These are phyloP conservation scores for Etheostoma perlongum DNA, from an alignment of 2,797 vertebrate genomes.

Conservation along the genomic window DNA sequence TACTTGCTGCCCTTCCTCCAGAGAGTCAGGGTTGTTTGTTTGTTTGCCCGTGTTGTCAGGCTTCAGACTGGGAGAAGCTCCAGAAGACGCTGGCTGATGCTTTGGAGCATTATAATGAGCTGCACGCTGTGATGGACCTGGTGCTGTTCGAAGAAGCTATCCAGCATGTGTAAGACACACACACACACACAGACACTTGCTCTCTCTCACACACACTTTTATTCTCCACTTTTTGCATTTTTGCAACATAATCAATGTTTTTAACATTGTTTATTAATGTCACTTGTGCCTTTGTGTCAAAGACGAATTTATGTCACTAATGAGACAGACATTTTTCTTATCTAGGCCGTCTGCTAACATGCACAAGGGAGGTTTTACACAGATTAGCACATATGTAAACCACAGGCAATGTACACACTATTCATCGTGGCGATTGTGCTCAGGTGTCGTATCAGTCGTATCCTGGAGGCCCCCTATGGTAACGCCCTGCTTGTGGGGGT, in stretches of 20 bases:
- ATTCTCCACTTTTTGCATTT: too few relatives aligned
- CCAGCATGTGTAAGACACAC: conserved; percentile 76
- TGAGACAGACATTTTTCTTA: too few relatives aligned
- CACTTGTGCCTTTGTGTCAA: too few relatives aligned
- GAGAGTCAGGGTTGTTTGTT: conserved; percentile 18
- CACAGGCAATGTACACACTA: neutral
- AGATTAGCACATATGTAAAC: conserved; percentile 32
- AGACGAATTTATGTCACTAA: too few relatives aligned
- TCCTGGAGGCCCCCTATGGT: conserved; percentile 86
- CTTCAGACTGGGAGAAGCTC: conserved; percentile 91
- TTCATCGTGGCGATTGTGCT: conserved; percentile 26
- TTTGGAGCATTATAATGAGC: conserved; percentile 88
- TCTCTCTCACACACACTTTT: too few relatives aligned
- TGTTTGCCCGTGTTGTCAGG: conserved; percentile 63
- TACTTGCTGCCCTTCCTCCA: conserved; percentile 18
- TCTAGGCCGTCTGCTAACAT: conserved; percentile 7
- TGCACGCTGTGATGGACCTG: conserved; percentile 84
- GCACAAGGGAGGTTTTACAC: conserved; percentile 15
- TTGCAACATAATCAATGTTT: too few relatives aligned
- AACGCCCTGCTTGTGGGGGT: conserved; percentile 86
- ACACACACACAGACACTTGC: conserved; percentile 2
- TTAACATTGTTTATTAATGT: too few relatives aligned
- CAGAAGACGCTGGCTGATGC: conserved; percentile 90
- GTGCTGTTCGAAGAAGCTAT: conserved; percentile 86
- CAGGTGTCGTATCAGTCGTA: conserved; percentile 85